Conservation (phyloP, 2,888 invertebrate species). For the Antheraea assamensis region DNA sequence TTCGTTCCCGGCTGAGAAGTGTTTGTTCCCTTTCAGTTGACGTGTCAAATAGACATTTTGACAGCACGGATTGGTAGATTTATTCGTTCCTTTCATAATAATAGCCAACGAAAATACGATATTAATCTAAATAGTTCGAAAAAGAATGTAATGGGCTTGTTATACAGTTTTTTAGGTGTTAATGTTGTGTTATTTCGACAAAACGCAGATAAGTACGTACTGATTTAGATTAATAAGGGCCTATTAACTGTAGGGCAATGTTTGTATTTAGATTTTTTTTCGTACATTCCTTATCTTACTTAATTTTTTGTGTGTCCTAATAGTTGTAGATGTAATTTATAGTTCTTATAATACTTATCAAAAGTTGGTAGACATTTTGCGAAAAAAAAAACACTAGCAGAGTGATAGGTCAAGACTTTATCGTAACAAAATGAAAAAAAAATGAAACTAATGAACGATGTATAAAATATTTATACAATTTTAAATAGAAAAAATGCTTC, state of each 20-base stretch:
- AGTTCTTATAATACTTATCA: no score
- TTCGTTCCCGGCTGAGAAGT: constrained; percentile 11
- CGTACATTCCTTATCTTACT: not conserved
- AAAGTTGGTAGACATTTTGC: no score
- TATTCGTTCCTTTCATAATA: constrained; percentile 32
- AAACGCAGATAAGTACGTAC: not conserved
- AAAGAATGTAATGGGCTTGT: constrained; percentile 29
- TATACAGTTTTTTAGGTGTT: constrained; percentile 25
- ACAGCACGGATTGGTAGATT: constrained; percentile 55
- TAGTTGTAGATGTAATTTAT: no score
- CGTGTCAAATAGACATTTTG: constrained; percentile 61
- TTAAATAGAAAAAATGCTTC: no score
- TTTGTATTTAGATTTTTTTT: not conserved
- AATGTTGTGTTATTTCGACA: constrained; percentile 20
- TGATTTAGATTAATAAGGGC: constrained; percentile 12
- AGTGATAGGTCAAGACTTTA: no score
- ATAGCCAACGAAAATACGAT: constrained; percentile 12
- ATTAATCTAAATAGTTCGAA: constrained; percentile 15
- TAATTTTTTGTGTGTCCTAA: no score
- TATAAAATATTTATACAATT: no score
- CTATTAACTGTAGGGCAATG: not conserved
- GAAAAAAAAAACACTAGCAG: no score
- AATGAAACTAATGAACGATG: no score
- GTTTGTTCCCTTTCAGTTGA: constrained; percentile 47
- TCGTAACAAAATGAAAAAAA: no score